Evolutionary conservation across 1,140 invertebrate genomes (phyloP), one percentile per base, ranked within the genome.

Genomic region (Drosophila lowei): DNA sequence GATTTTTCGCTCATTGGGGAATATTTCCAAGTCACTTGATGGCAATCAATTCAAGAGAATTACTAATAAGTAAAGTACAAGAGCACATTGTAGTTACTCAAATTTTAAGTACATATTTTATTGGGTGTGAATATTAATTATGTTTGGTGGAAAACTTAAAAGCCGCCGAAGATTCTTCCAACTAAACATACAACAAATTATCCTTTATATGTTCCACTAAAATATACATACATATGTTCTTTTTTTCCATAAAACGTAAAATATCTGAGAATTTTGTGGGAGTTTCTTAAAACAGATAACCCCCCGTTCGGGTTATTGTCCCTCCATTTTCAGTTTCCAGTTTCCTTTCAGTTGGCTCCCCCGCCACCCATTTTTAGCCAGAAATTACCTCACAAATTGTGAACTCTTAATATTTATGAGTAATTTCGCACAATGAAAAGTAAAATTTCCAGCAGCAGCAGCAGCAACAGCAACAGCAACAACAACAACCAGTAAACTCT

Each of bases 401-500:
- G 41, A 73, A 67, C 61, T 84, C 62, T 72, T 85, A 38, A 38
- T 84, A 77, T 58, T 79, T 85, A 79, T 70, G 78, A 84, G 78
- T 80, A 55, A 85, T 85, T 86, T 86, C 61, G 49, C 50, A 72
- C 73, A 86, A 86, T 85, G 77, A 85, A 85, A 86, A 85, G 81
- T 86, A 85, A 80, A 85, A 85, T 86, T 47, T 74, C 44, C 59
- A 72, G 43, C 47, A 60, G 49, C 41, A 43, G 21, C 34, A 34
- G 15, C 44, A 23, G 3, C 23, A 21, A 21, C 59, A 72, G 43
- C 47, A 60, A 54, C 30, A 43, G 21, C 34, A 42, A 15, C 44
- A 53, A 52, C 43, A 77, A 49, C 72, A 73, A 63, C 63, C 64
- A 66, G 59, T 23, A 46, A 66, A 44, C 15, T 64, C 64, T 66